Base-by-base conservation (phyloP, 1,140 invertebrate species). In the Chelonus insularis region DNA sequence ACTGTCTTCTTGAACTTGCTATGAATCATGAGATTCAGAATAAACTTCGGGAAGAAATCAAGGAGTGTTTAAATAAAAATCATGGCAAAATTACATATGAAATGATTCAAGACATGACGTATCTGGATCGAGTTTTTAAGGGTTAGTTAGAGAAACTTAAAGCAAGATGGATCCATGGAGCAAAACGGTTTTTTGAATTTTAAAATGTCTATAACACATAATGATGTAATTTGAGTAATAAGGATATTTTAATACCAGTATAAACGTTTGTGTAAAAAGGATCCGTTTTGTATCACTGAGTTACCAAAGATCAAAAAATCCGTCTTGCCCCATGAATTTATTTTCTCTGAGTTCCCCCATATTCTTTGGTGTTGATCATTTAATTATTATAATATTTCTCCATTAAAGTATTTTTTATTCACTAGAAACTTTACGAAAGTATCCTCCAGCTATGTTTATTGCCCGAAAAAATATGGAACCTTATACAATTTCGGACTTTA, bases 361-460 rank as follows among this genome's bases (percentile, higher is more conserved):
- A n/a, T n/a, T n/a, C n/a, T n/a, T n/a, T n/a, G n/a, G n/a, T n/a
- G n/a, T n/a, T 39, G 18, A 23, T 12, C 34, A 2, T 37, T 5
- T 21, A 1, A 18, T 12, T n/a, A 16, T 1, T 6, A 12, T 34
- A 54, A n/a, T 14, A n/a, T n/a, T 37, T 37, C 1, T 14, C 2
- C 8, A 18, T 12, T 25, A 14, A 12, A 32, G 21, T 16, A 32
- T 14, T 20, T n/a, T 60, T 62, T 55, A n/a, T 60, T 62, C 85
- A 81, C 37, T 69, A 86, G 88, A 89, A 78, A 86, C 85, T 1
- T 67, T 87, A 50, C 76, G 87, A 1, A 75, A 85, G 64, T 85
- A 85, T 71, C 85, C 87, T 1, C 84, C 86, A 1, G 76, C 80
- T n/a, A 67, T 79, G 1, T 66, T 78, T 37, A 65, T 86, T 0